phyloP scores from a whole-genome alignment of 2,113 vertebrate species.

The Ptyas mucosa region DNA sequence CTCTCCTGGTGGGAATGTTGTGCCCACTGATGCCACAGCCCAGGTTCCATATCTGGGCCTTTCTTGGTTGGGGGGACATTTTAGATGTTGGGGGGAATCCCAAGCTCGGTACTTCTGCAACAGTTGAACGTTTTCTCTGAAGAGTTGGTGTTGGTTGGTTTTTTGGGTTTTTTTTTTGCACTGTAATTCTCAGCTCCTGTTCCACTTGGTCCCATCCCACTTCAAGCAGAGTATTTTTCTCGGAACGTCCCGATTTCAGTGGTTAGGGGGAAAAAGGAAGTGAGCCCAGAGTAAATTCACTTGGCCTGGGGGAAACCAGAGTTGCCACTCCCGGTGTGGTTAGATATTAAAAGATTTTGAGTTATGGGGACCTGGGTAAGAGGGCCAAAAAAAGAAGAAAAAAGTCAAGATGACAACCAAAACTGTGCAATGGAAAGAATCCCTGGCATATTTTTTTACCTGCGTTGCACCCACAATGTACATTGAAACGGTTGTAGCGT shows the following conservation, averaged over 20 bases:
- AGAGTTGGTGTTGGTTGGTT: too few species aligned
- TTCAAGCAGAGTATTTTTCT: accelerated
- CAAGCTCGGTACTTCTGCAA: constrained; percentile 39
- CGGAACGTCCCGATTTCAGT: constrained; percentile 19
- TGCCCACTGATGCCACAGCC: too few species aligned
- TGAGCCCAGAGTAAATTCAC: not conserved
- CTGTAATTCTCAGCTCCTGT: not conserved
- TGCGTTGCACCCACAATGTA: not conserved
- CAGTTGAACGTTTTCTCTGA: not conserved
- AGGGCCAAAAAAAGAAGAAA: not conserved
- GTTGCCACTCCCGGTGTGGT: not conserved
- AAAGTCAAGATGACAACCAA: not conserved
- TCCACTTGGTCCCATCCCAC: not conserved
- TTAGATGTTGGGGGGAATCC: constrained; percentile 32
- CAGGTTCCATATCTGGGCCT: not conserved
- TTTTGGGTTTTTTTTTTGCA: not conserved
- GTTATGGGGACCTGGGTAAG: too few species aligned
- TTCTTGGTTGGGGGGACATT: not conserved
- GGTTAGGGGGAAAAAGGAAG: constrained; percentile 1
- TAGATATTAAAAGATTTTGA: not conserved
- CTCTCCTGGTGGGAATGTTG: accelerated
- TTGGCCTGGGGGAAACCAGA: not conserved
- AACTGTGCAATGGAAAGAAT: not conserved
- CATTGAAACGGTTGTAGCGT: not conserved
- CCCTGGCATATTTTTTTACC: not conserved